A percentile compares a stretch with the other conserved stretches of the same genome.
These are phyloP conservation scores for Abrostola triplasia DNA, from an alignment of 2,888 invertebrate genomes.

Conservation along the genomic window DNA sequence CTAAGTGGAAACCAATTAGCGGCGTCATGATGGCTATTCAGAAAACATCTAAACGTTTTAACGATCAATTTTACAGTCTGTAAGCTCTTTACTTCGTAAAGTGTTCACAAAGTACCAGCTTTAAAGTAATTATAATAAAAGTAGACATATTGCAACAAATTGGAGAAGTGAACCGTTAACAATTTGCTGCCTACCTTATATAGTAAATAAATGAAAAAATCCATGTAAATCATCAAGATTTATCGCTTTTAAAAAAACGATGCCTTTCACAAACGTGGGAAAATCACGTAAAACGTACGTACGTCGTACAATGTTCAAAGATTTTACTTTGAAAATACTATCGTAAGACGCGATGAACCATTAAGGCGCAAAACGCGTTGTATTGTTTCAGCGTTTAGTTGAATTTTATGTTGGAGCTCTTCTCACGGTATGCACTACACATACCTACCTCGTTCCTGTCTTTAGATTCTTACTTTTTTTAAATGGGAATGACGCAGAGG, in stretches of 20 bases:
- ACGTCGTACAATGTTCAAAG: constrained; percentile 25
- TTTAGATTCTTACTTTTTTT: too few species aligned
- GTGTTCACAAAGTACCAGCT: constrained; percentile 38
- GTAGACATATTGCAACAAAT: constrained; percentile 48
- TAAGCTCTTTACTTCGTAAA: constrained; percentile 36
- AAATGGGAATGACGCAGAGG: too few species aligned
- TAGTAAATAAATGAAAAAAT: constrained; percentile 37
- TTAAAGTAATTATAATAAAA: constrained; percentile 49
- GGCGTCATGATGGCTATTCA: constrained; percentile 37
- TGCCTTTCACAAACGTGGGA: constrained; percentile 24
- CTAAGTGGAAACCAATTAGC: constrained; percentile 45
- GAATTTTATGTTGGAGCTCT: constrained; percentile 25
- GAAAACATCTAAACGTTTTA: constrained; percentile 45
- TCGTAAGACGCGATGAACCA: constrained; percentile 40
- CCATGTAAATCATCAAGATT: constrained; percentile 50
- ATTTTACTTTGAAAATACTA: constrained; percentile 35
- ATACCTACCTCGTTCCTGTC: too few species aligned
- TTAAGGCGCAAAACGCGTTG: constrained; percentile 32
- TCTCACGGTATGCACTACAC: constrained; percentile 1
- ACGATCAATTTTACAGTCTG: constrained; percentile 46
- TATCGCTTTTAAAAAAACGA: constrained; percentile 40
- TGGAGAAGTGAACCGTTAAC: constrained; percentile 42
- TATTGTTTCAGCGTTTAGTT: constrained; percentile 36
- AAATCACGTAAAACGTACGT: constrained; percentile 4
- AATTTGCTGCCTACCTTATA: constrained; percentile 32